These are phyloP conservation scores for Neoniphon sammara DNA, from an alignment of 2,797 vertebrate species.

Conservation along the genomic window DNA sequence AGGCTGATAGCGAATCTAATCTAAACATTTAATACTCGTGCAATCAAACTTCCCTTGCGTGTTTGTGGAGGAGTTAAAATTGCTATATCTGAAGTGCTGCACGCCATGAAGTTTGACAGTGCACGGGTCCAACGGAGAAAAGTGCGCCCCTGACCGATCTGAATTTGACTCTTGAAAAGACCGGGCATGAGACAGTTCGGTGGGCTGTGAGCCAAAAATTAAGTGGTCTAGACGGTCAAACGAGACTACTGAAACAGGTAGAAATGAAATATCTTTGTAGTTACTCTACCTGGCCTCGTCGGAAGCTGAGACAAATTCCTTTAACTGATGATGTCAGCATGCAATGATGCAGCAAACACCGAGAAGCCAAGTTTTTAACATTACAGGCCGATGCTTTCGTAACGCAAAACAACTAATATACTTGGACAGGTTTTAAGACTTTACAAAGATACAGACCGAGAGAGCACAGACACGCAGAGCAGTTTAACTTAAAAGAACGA, in stretches of 20 bases:
- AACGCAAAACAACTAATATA: constrained; percentile 7
- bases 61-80: too few relatives aligned
- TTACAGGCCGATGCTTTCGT: constrained; percentile 22
- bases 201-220: background rate
- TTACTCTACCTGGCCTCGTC: background rate
- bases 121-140: background rate
- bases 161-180: background rate
- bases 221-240: background rate
- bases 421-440: background rate
- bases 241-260: background rate
- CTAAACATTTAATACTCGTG: background rate
- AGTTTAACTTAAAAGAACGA: background rate
- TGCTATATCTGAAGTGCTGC: too few relatives aligned
- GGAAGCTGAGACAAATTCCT: constrained; percentile 24
- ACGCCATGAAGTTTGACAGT: background rate
- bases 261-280: background rate
- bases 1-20: background rate
- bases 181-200: background rate
- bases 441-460: background rate
- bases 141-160: background rate
- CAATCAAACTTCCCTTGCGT: too few relatives aligned
- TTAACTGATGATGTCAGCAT: constrained; percentile 73
- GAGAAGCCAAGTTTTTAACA: constrained; percentile 57
- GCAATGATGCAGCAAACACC: constrained; percentile 77
- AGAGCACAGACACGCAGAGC: background rate